phyloP scores from a whole-genome alignment of 2,797 vertebrate genomes.

The Oophaga sylvatica region DNA sequence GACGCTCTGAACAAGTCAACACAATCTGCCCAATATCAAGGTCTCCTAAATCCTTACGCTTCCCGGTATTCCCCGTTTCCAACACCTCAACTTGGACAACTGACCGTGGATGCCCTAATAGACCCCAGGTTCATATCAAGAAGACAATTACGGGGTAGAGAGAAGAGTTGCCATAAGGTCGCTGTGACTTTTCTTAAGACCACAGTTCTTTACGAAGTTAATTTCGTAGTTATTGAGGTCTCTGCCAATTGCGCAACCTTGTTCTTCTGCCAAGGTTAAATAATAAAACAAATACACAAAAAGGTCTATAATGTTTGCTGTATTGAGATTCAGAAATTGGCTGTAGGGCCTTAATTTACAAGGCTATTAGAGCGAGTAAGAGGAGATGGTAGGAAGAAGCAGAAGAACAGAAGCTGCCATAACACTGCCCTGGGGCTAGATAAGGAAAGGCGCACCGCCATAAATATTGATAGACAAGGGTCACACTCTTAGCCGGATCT shows the following conservation, averaged over 20 bases:
- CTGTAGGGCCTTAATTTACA: slow-evolving; percentile 55
- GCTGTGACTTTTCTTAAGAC: neutral
- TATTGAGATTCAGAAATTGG: slow-evolving; percentile 41
- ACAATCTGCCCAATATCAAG: no score
- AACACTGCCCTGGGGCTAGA: slow-evolving; percentile 31
- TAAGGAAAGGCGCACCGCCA: neutral
- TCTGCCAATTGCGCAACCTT: slow-evolving; percentile 4
- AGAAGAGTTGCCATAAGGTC: neutral
- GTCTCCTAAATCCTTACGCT: no score
- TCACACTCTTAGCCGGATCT: neutral
- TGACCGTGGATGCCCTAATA: no score
- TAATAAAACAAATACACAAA: slow-evolving; percentile 33
- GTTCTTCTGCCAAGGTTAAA: slow-evolving; percentile 23
- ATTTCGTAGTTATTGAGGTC: neutral
- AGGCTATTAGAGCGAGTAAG: slow-evolving; percentile 50
- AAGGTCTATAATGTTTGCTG: slow-evolving; percentile 36
- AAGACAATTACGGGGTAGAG: no score
- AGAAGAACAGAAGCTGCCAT: slow-evolving; percentile 37
- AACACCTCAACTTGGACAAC: no score
- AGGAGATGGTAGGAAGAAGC: slow-evolving; percentile 16
- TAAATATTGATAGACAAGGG: slow-evolving; percentile 38
- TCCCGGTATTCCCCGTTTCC: no score
- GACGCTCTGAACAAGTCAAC: no score
- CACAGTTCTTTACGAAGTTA: neutral
- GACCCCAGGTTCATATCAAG: no score